These are phyloP conservation scores for Charadrius vociferus DNA, from an alignment of 2,113 vertebrate species.

Conservation along the genomic window DNA sequence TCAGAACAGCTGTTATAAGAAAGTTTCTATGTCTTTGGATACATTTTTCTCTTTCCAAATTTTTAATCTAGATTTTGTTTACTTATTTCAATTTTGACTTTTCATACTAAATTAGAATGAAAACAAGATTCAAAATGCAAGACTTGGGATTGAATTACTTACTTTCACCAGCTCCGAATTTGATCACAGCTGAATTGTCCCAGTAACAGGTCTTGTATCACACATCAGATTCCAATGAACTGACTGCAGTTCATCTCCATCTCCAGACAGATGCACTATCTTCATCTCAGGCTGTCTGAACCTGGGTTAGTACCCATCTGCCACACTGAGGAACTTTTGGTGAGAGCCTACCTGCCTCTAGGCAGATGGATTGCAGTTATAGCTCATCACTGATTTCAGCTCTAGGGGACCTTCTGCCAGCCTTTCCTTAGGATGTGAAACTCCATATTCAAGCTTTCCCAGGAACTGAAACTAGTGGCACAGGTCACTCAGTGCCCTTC, in stretches of 20 bases:
- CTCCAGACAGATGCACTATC: background rate
- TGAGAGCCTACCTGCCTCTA: background rate
- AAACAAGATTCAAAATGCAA: background rate
- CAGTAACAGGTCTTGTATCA: background rate
- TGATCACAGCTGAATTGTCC: background rate
- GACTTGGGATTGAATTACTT: background rate
- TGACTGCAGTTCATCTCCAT: background rate
- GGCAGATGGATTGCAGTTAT: background rate
- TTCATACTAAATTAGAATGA: background rate
- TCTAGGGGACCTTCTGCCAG: background rate
- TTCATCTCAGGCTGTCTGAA: background rate
- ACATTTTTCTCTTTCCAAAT: background rate
- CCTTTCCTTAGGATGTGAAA: background rate
- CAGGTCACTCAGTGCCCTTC: background rate
- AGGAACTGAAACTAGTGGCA: background rate
- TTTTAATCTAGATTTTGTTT: background rate
- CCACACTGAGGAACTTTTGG: background rate
- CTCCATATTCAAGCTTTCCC: background rate
- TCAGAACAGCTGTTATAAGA: background rate
- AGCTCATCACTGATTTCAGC: background rate
- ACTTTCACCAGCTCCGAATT: background rate
- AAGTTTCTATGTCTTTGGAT: background rate
- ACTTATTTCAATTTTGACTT: background rate
- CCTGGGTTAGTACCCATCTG: background rate
- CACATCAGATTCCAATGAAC: background rate